Base-by-base conservation (phyloP, 1,140 invertebrate species). In the Nephila pilipes region DNA sequence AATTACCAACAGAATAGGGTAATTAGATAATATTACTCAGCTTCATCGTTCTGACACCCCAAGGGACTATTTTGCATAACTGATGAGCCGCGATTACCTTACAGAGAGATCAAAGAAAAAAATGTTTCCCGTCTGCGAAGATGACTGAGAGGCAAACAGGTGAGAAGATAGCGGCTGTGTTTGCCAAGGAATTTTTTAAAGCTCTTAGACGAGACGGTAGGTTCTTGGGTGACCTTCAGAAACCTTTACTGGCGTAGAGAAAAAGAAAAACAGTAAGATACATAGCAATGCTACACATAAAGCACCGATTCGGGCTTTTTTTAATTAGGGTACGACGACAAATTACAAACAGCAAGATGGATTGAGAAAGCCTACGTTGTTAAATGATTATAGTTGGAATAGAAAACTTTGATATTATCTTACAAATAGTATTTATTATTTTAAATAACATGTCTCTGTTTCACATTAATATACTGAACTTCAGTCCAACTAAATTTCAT, bases 171-270 rank as follows among this genome's bases (percentile, higher is more conserved):
- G 69, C 69, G 46, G 25, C 32, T 32, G 29, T 60, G 87, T 89
- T 63, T 89, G 87, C 87, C 87, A 89, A 89, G 87, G 87, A 89
- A 89, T 89, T 89, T 79, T 79, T 89, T 36, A 22, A n/a, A 55
- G n/a, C 87, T 89, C 87, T 25, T 63, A 89, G 87, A 89, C 87
- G 20, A 79, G 58, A 87, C 60, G 85, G 85, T 57, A 79, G 46
- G 54, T 29, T 85, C 54, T 85, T 57, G 83, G 87, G 87, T 89
- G 87, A 89, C 87, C 87, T 89, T 89, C 87, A 89, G 10, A 60
- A 79, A 89, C 36, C 87, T 89, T 89, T 32, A 63, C 69, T 32
- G 60, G 85, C 60, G 38, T 22, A 87, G 58, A 57, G 58, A 54
- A 46, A 65, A 69, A 57, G 60, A 46, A 46, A 83, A 55, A 38